Evolutionary conservation across 2,888 invertebrate genomes (phyloP), one percentile per base, ranked within the genome.

Genomic region (Drosophila mimica): DNA sequence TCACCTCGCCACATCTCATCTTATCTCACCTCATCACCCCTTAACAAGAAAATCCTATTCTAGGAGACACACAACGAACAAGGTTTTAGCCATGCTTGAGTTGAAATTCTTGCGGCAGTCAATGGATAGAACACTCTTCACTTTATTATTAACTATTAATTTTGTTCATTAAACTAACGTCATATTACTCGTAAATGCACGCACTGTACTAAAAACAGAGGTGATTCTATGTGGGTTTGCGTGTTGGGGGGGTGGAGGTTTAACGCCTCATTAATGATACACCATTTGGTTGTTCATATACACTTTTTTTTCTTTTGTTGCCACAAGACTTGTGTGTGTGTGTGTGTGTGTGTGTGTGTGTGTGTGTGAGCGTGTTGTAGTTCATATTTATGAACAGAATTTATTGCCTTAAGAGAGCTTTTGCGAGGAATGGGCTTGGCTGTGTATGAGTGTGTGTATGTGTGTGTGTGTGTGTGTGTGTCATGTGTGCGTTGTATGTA

Each of bases 161-260:
- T 76, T 70, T 72, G 51, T 72, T 74, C 76, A 82, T 85, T 82
- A 79, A 72, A 73, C 74, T 76, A 76, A 81, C 65, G 52, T 74
- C 68, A 81, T 70, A 83, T 83, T 81, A n/a, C n/a, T n/a, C n/a
- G n/a, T n/a, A 83, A 83, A 81, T 76, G 83, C 83, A 85, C 86
- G 73, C 74, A 75, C 66, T 75, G 49, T 72, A 49, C 40, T 53
- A 46, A 58, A 61, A 56, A 56, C 40, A 40, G 43, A 36, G 48
- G 15, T 33, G 30, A 17, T 33, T 57, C 38, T 31, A 15, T 15
- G 8, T 46, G 25, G 8, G 46, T n/a, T 28, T 56, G 17, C 9
- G 34, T 53, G 13, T 1, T 6, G 11, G 3, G 51, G 67, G 48
- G 36, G 43, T 43, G 46, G 51, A 73, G 75, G 54, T 36, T 28